These are phyloP conservation scores for Bungarus multicinctus DNA, from an alignment of 2,113 vertebrate species.

Conservation along the genomic window DNA sequence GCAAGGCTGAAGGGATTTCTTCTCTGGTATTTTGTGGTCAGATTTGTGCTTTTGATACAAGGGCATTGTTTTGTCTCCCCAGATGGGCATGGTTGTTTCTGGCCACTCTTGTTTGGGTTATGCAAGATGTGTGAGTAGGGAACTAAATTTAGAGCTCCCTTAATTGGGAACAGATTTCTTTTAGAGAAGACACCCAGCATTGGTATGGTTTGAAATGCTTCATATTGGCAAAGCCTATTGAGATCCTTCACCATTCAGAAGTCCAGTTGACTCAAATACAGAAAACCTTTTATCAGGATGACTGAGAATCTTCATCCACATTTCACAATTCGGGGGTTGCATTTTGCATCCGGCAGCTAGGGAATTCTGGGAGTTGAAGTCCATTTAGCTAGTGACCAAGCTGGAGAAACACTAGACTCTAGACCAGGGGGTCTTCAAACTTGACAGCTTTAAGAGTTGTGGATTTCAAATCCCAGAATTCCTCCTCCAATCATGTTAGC, in stretches of 20 bases:
- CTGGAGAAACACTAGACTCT: no score
- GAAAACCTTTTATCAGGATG: no score
- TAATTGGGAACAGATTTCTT: neutral
- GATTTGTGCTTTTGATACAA: neutral
- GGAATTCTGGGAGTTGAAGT: no score
- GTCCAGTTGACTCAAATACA: no score
- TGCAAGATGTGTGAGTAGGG: neutral
- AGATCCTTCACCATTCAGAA: neutral
- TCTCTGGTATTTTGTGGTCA: no score
- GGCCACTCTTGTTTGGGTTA: neutral
- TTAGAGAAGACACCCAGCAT: conserved; percentile 13
- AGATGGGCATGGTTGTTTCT: neutral
- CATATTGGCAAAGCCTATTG: neutral
- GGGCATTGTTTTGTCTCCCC: neutral
- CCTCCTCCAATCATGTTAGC: no score
- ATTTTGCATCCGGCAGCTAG: neutral
- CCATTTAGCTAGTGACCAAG: no score
- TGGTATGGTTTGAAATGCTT: neutral
- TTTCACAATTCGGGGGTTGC: neutral
- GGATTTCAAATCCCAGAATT: no score
- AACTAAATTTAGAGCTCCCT: conserved; percentile 3
- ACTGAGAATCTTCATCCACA: no score
- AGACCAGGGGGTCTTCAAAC: no score
- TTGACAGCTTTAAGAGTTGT: no score
- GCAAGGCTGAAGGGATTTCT: conserved; percentile 11